Evolutionary conservation across 2,113 vertebrate genomes (phyloP).

Genomic region (Sander vitreus): DNA sequence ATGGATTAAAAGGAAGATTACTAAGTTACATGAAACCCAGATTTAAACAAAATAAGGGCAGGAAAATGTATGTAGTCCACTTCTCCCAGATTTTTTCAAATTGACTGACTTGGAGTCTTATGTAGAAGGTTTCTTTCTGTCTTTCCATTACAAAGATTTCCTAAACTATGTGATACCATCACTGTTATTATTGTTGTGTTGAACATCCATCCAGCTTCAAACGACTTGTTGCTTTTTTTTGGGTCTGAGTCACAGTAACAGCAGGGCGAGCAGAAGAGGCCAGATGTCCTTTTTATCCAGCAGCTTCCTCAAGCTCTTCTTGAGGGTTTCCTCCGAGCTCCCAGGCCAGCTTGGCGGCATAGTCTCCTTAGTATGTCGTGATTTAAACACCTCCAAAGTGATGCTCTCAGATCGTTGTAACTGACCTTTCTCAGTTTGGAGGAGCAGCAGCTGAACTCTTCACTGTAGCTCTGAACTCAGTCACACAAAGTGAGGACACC

Average conservation of each 20-base stretch:
- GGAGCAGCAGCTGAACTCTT: slow-evolving; percentile 48
- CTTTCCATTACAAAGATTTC: no score
- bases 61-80: no score
- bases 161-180: neutral
- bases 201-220: neutral
- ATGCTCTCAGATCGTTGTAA: slow-evolving; percentile 14
- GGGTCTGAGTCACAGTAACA: slow-evolving; percentile 27
- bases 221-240: neutral
- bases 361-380: slow-evolving; percentile 24
- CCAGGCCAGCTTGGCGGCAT: slow-evolving; percentile 52
- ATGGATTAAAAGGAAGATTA: no score
- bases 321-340: slow-evolving; percentile 49
- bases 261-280: slow-evolving; percentile 48
- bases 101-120: no score
- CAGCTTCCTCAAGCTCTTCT: slow-evolving; percentile 63
- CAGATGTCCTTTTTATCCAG: slow-evolving; percentile 69
- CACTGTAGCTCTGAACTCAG: slow-evolving; percentile 10
- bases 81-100: no score
- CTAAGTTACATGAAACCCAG: no score
- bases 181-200: neutral
- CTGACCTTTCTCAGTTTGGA: slow-evolving; percentile 38
- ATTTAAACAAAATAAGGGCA: no score
- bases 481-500: neutral
- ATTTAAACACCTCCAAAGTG: slow-evolving; percentile 32
- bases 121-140: no score